Base-by-base conservation (phyloP, 2,888 invertebrate species). In the Ennomos fuscantarius region DNA sequence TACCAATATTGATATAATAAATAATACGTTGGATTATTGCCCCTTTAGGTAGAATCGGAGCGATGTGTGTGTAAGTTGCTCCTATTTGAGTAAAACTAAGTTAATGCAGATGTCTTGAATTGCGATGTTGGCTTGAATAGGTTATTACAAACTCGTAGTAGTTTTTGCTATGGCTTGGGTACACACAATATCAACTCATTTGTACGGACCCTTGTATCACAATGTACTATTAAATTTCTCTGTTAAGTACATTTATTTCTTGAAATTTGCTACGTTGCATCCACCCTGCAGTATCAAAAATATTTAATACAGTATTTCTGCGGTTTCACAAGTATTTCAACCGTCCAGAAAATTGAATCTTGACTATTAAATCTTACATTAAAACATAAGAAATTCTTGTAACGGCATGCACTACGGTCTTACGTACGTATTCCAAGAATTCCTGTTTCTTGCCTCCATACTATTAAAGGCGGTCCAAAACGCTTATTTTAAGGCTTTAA, bases 1-100 rank as follows among this genome's bases (percentile, higher is more conserved):
- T 74, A 78, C 76, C 71, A 78, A 87, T 91, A 91, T 90, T 89
- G 88, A 88, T 86, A 84, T 78, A 85, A 89, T 91, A 91, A 90
- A 91, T 91, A 86, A 84, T 82, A 77, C 78, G 76, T 75, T 69
- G 42, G 83, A 86, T 88, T 86, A 86, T 86, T 80, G 84, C 70
- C 53, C 59, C 58, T 62, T 64, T 49, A 55, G 57, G 56, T 44
- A 48, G 12, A 40, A 31, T 41, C 8, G 33, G 47, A 24, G 24
- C 24, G 1, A 6, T 24, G 24, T 24, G 24, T 24, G 24, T 51
- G n/a, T 33, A 40, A 42, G 31, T 15, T 36, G 24, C 9, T 9
- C 10, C 8, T 10, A 34, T 12, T 44, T 34, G 44, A 15, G 13
- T n/a, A 2, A 15, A 43, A 36, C 11, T 13, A 44, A 13, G 34